Percentiles rank a stretch among this genome's conserved stretches.
phyloP scores from a whole-genome alignment of 2,888 invertebrate species.

The Aphidius colemani region DNA sequence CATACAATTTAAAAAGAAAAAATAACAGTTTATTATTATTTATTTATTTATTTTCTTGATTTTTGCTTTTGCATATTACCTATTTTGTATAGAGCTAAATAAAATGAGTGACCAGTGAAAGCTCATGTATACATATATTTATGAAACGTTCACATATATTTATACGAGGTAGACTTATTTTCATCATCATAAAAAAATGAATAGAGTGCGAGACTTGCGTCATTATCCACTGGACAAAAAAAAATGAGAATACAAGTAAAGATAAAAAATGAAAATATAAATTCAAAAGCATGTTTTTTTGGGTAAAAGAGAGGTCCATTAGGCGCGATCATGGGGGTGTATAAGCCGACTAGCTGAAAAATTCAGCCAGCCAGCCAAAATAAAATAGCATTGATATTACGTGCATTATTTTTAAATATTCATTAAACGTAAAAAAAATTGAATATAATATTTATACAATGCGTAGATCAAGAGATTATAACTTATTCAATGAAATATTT shows the following conservation, averaged over 20 bases:
- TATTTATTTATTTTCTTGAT: not conserved
- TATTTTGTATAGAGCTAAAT: too few relatives aligned
- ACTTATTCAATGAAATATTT: too few relatives aligned
- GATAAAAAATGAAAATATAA: not conserved
- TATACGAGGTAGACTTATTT: slow-evolving; percentile 30
- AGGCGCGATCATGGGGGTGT: slow-evolving; percentile 25
- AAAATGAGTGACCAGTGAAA: too few relatives aligned
- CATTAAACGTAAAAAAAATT: too few relatives aligned
- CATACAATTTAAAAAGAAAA: not conserved
- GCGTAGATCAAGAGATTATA: too few relatives aligned
- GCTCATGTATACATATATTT: not conserved
- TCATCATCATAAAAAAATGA: slow-evolving; percentile 27
- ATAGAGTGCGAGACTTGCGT: slow-evolving; percentile 30
- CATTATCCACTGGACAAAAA: slow-evolving; percentile 13
- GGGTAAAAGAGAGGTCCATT: slow-evolving; percentile 32
- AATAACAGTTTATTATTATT: too few relatives aligned
- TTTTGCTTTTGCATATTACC: not conserved
- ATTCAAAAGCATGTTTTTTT: slow-evolving; percentile 28
- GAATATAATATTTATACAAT: too few relatives aligned
- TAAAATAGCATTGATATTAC: too few relatives aligned
- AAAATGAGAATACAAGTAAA: slow-evolving; percentile 3
- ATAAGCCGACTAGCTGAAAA: slow-evolving; percentile 8
- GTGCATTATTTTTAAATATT: slow-evolving; percentile 6
- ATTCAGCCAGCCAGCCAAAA: slow-evolving; percentile 11
- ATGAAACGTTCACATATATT: not conserved